phyloP scores from a whole-genome alignment of 2,113 vertebrate species.

The Enhydra lutris region DNA sequence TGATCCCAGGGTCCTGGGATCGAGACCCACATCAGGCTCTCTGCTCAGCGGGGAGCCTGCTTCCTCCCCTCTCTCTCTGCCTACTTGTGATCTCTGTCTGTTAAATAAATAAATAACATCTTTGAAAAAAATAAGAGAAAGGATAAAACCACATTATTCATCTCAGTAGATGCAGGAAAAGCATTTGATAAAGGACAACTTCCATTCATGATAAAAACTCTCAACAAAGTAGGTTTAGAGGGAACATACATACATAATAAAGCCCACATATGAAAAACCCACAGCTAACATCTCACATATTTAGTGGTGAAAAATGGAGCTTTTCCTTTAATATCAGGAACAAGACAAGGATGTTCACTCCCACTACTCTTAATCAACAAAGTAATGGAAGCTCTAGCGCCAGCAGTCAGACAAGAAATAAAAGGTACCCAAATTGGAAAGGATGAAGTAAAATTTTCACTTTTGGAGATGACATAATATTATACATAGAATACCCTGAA shows the following conservation, averaged over 20 bases:
- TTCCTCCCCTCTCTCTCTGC: too few species aligned
- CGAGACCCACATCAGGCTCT: rapidly evolving
- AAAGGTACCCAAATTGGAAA: background rate
- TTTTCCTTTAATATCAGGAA: background rate
- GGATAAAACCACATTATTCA: background rate
- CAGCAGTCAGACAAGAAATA: background rate
- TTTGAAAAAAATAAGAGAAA: too few species aligned
- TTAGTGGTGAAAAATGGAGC: background rate
- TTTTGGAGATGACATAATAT: background rate
- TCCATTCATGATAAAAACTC: background rate
- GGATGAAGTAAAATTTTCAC: background rate
- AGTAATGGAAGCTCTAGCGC: background rate
- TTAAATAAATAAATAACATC: too few species aligned
- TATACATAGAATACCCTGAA: background rate
- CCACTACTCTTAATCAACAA: background rate
- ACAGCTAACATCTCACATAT: background rate
- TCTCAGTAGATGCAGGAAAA: background rate
- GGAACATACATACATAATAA: background rate
- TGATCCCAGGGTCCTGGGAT: too few species aligned
- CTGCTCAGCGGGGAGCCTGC: too few species aligned
- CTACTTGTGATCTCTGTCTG: too few species aligned
- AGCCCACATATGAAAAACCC: background rate
- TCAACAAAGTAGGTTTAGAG: background rate
- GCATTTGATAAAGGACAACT: background rate
- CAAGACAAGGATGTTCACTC: background rate